Percentiles rank a stretch among this genome's conserved stretches.
phyloP scores from a whole-genome alignment of 2,888 invertebrate genomes.

The Meganola albula region DNA sequence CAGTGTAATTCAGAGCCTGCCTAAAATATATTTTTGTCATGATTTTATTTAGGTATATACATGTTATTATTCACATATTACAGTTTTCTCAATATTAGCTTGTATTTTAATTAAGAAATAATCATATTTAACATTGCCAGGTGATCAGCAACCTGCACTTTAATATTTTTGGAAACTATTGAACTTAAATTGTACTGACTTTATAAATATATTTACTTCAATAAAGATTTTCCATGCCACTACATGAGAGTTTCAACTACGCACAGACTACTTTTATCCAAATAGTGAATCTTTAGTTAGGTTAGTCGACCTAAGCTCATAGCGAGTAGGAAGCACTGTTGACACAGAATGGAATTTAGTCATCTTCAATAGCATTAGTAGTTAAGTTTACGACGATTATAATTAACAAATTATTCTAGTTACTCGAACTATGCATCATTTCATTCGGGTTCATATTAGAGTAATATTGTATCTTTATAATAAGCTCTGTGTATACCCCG shows the following conservation, averaged over 20 bases:
- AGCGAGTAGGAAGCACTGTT: no score
- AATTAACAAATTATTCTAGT: no score
- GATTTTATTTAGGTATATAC: conserved; percentile 78
- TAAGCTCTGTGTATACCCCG: no score
- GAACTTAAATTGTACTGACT: conserved; percentile 80
- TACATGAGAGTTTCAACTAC: conserved; percentile 52
- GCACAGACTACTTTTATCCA: no score
- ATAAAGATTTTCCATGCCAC: conserved; percentile 79
- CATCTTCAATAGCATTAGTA: no score
- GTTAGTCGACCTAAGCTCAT: no score
- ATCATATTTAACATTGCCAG: conserved; percentile 79
- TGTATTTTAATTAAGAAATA: conserved; percentile 80
- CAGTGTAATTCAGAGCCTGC: conserved; percentile 75
- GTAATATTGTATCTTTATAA: no score
- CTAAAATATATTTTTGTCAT: conserved; percentile 79
- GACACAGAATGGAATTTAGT: no score
- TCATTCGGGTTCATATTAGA: no score
- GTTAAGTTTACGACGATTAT: no score
- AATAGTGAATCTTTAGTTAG: no score
- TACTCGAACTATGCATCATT: no score
- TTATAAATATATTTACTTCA: conserved; percentile 80
- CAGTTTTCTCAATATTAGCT: conserved; percentile 79
- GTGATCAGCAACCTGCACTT: conserved; percentile 79
- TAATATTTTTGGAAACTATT: conserved; percentile 80
- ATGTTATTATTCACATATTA: conserved; percentile 78